Percentiles rank a stretch among this genome's conserved stretches.
These are phyloP conservation scores for Botrylloides violaceus DNA, from an alignment of 23 tunicate genomes.

Conservation along the genomic window DNA sequence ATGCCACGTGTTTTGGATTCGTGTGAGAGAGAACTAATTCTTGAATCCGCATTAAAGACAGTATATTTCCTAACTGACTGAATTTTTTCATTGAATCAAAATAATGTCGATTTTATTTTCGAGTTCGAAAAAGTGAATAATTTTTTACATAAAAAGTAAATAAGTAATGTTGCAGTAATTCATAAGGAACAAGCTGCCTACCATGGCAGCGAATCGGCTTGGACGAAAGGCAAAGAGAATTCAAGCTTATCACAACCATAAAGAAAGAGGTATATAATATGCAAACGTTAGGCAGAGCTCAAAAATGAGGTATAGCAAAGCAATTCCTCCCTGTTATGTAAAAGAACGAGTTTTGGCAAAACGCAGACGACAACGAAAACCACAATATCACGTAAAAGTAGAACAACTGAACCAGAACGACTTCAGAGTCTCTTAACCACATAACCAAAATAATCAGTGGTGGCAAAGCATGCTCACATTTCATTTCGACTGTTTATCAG, in stretches of 20 bases:
- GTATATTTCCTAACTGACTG: no score
- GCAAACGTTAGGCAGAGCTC: constrained; percentile 2
- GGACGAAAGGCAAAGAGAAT: background rate
- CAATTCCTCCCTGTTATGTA: background rate
- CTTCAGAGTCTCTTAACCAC: no score
- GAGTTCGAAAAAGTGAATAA: background rate
- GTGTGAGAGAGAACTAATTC: no score
- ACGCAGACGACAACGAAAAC: background rate
- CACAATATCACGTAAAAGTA: no score
- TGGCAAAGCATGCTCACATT: no score
- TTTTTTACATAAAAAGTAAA: background rate
- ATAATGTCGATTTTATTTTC: background rate
- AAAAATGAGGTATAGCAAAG: constrained; percentile 1
- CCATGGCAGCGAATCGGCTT: background rate
- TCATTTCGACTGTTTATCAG: no score
- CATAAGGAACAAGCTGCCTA: background rate
- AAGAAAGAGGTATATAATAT: background rate
- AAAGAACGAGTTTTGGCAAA: background rate
- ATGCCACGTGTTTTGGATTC: no score
- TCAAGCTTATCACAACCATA: no score
- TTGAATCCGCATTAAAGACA: no score
- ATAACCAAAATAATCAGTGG: no score
- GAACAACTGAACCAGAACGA: no score
- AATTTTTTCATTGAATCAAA: no score
- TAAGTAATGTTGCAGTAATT: background rate